Conservation (phyloP, 2,113 vertebrate genomes). For the Tachysurus vachellii region DNA sequence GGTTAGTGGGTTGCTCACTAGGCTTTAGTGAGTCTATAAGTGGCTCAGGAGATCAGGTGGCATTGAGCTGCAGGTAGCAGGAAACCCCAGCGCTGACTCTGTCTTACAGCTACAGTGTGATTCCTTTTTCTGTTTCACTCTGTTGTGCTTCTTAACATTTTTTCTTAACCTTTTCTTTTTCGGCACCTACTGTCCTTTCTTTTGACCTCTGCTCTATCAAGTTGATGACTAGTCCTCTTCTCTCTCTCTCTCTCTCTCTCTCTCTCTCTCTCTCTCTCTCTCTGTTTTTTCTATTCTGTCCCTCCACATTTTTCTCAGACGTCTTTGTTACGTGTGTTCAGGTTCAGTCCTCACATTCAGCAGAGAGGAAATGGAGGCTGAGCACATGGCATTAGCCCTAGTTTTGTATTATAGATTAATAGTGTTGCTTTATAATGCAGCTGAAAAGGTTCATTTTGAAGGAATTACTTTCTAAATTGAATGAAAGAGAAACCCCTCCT, state of each 20-base stretch:
- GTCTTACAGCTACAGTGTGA: slow-evolving; percentile 5
- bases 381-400: neutral
- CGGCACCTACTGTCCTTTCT: neutral
- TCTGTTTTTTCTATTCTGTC: too few relatives aligned
- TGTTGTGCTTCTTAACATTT: neutral
- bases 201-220: slow-evolving; percentile 17
- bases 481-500: neutral
- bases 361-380: neutral
- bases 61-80: slow-evolving; percentile 37
- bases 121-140: neutral
- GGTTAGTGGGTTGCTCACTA: slow-evolving; percentile 23
- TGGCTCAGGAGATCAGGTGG: slow-evolving; percentile 46
- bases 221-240: slow-evolving; percentile 1
- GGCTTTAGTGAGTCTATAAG: slow-evolving; percentile 30
- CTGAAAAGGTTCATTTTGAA: neutral
- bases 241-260: neutral
- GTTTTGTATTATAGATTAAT: neutral
- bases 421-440: neutral
- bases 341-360: too few relatives aligned
- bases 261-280: too few relatives aligned
- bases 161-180: neutral
- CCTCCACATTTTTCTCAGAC: neutral
- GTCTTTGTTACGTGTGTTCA: neutral
- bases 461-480: neutral
- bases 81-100: slow-evolving; percentile 18